Evolutionary conservation across 2,113 vertebrate species (phyloP), one percentile per base, ranked within the genome.

Genomic region (Pollimyrus isidori): DNA sequence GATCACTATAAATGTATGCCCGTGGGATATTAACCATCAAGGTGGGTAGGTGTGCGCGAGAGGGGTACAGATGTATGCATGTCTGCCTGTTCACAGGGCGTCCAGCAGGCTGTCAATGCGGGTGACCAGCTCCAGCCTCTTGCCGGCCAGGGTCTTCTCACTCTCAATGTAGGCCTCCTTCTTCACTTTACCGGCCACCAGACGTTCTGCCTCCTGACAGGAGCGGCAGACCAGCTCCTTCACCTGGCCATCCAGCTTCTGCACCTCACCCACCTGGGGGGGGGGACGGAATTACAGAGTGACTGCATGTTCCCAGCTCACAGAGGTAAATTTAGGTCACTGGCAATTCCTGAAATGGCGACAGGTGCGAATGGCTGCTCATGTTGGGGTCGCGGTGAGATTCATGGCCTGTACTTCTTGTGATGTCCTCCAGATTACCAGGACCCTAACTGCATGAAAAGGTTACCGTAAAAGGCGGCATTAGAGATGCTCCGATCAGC

Each of bases 51-150:
- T 48, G 85, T 42, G 86, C 58, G 87, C 53, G 87, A 89, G 49
- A 88, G 48, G 88, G 76, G 35, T 82, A 0, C 13, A 7, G 17
- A 21, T 3, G 45, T n/a, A 49, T 39, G 58, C 80, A 82, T 39
- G 11, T 21, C 21, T 26, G 89, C 69, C 4, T 49, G 83, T 92
- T 95, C 97, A 99, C 92, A 99, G 95, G 0, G 97, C 97, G 0
- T 99, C 98, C 0, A 99, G 96, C 91, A 99, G 97, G 94, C 97
- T 97, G 95, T 99, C 98, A 0, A 99, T 97, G 93, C 97, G 98
- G 91, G 95, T 91, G 90, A 99, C 95, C 86, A 99, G 95, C 93
- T 99, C 98, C 92, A 98, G 98, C 35, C 98, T 97, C 95, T 96
- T 98, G 93, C 91, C 92, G 7, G 95, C 95, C 93, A 98, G 96